A percentile compares a stretch with the other conserved stretches of the same genome.
phyloP scores from a whole-genome alignment of 2,888 invertebrate genomes.

The Ecdyonurus torrentis region DNA sequence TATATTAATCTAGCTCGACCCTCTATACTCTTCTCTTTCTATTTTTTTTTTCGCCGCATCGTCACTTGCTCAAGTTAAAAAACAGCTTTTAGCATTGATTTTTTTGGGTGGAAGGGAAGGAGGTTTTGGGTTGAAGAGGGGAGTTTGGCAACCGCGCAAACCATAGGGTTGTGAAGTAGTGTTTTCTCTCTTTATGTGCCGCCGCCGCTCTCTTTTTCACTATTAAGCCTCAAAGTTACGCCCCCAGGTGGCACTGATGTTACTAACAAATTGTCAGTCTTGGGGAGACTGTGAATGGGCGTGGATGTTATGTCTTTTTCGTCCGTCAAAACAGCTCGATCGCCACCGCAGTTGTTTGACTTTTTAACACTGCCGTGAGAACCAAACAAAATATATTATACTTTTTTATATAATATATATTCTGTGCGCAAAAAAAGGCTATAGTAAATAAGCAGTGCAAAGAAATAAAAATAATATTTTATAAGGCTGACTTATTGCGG shows the following conservation, averaged over 20 bases:
- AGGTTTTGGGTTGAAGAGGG: not conserved
- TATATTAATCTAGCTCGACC: not conserved
- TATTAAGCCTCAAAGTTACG: not conserved
- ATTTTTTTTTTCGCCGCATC: not conserved
- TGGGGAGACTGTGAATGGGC: not conserved
- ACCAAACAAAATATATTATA: not conserved
- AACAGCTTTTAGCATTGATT: conserved; percentile 3
- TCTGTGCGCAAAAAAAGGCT: not conserved
- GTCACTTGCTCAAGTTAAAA: not conserved
- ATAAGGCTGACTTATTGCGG: too few relatives aligned
- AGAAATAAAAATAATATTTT: not conserved
- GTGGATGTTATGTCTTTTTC: not conserved
- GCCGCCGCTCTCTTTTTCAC: not conserved
- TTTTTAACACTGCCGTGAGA: not conserved
- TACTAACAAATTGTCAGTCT: not conserved
- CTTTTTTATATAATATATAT: not conserved
- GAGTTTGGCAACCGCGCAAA: conserved; percentile 3
- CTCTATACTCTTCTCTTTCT: not conserved
- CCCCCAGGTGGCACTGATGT: not conserved
- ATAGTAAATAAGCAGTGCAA: too few relatives aligned
- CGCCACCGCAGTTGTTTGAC: not conserved
- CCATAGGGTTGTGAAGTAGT: not conserved
- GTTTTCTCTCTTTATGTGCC: not conserved
- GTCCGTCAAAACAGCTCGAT: not conserved
- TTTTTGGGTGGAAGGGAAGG: too few relatives aligned